Base-by-base conservation (phyloP, 1,140 invertebrate genomes). In the Paralvinella palmiformis region DNA sequence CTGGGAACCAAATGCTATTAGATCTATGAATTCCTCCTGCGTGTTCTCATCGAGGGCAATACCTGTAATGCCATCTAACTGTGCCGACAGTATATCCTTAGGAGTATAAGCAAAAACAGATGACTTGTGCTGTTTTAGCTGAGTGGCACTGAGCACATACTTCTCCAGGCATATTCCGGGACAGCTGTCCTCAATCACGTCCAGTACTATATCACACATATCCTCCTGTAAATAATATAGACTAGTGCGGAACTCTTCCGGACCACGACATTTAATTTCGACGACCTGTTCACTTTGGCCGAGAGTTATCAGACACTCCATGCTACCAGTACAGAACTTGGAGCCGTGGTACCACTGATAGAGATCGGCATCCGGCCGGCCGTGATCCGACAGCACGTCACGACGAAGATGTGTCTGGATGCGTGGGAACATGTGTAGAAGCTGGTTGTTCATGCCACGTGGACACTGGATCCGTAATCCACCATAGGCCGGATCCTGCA, bases 301-400 rank as follows among this genome's bases (percentile, higher is more conserved):
- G 65, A 91, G 81, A 10, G 87, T 88, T 15, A 91, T 80, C 24
- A 91, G 80, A 63, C 87, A 87, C 76, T 92, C 89, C 57, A 90
- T 82, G 36, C 84, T 82, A 1, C 87, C 86, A 58, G 86, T 86
- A 70, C 86, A 88, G 59, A 90, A 83, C 77, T 91, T 91, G n/a
- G 87, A 88, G 17, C 89, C 89, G 59, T 86, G 82, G 75, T 85
- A 86, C 89, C 90, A 92, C 74, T 92, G 90, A 69, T 89, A 88
- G 13, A 92, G 78, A 77, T 91, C 89, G 10, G 73, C 52, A 68
- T 79, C 68, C 80, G 81, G 37, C 81, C 82, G 66, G 37, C 75
- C 84, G 70, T 88, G 80, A 57, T 85, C 83, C 45, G 81, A 75
- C 41, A 88, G 55, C 27, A 78, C 83, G 78, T 85, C 70, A 58